These are phyloP conservation scores for Tetramorium parvispinum DNA, from an alignment of 1,140 invertebrate species.

Conservation along the genomic window DNA sequence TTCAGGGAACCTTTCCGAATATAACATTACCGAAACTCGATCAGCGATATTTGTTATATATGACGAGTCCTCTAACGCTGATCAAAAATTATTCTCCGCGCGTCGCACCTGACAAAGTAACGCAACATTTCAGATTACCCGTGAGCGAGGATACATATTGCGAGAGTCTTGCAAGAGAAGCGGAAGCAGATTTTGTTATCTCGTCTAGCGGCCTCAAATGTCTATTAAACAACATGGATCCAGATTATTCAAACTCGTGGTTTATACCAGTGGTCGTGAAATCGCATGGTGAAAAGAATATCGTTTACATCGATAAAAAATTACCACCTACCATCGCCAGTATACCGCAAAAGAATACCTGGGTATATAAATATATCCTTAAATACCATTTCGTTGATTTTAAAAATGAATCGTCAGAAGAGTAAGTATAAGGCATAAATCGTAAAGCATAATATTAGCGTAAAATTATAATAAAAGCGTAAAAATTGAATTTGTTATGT, in stretches of 20 bases:
- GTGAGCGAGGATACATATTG: constrained; percentile 83
- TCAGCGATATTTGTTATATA: constrained; percentile 1
- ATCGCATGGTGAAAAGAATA: constrained; percentile 78
- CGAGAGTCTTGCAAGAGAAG: constrained; percentile 75
- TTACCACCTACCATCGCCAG: constrained; percentile 78
- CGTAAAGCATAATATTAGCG: background rate
- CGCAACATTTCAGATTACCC: constrained; percentile 60
- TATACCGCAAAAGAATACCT: constrained; percentile 78
- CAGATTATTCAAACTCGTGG: constrained; percentile 79
- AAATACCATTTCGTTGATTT: constrained; percentile 56
- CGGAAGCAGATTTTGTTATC: constrained; percentile 84
- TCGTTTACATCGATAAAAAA: constrained; percentile 84
- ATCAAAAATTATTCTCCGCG: constrained; percentile 34
- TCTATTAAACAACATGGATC: constrained; percentile 80
- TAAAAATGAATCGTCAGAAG: background rate
- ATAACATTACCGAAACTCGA: constrained; percentile 60
- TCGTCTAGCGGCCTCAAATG: constrained; percentile 84
- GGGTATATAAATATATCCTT: constrained; percentile 81
- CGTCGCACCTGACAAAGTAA: background rate
- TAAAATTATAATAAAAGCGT: no score
- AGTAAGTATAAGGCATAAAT: constrained; percentile 35
- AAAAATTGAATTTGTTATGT: constrained; percentile 64
- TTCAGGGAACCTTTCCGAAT: constrained; percentile 66
- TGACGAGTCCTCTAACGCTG: constrained; percentile 9
- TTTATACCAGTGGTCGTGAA: constrained; percentile 83